These are phyloP conservation scores for Heliconius erato DNA, from an alignment of 2,888 invertebrate species.

Conservation along the genomic window DNA sequence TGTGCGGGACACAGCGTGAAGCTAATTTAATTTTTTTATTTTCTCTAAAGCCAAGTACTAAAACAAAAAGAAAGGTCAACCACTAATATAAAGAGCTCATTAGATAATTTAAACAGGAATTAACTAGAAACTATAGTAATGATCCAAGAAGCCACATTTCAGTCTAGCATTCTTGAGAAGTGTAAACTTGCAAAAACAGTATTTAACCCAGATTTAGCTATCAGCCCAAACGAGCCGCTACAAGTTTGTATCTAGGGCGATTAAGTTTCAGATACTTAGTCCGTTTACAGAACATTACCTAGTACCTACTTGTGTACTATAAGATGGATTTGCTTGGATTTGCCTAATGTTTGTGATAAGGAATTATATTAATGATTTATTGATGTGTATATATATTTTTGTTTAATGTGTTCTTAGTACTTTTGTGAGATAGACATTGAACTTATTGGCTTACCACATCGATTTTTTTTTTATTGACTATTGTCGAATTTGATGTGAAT, in stretches of 20 bases:
- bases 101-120: neutral
- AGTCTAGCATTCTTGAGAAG: conserved; percentile 20
- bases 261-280: conserved; percentile 45
- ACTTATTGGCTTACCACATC: no score
- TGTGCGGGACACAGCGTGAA: no score
- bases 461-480: no score
- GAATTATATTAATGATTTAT: neutral
- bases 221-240: conserved; percentile 44
- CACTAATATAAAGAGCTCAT: neutral
- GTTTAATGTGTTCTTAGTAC: neutral
- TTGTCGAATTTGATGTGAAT: no score
- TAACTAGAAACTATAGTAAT: conserved; percentile 18
- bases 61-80: neutral
- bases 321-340: conserved; percentile 25
- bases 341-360: conserved; percentile 1
- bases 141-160: conserved; percentile 20
- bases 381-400: neutral
- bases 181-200: conserved; percentile 39
- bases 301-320: conserved; percentile 32
- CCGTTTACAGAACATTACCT: conserved; percentile 33
- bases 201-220: conserved; percentile 49
- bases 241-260: conserved; percentile 44
- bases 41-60: neutral
- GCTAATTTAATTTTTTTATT: no score
- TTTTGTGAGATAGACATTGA: no score